A percentile compares a stretch with the other conserved stretches of the same genome.
phyloP scores from a whole-genome alignment of 2,113 vertebrate genomes.

The Centropus bengalensis region DNA sequence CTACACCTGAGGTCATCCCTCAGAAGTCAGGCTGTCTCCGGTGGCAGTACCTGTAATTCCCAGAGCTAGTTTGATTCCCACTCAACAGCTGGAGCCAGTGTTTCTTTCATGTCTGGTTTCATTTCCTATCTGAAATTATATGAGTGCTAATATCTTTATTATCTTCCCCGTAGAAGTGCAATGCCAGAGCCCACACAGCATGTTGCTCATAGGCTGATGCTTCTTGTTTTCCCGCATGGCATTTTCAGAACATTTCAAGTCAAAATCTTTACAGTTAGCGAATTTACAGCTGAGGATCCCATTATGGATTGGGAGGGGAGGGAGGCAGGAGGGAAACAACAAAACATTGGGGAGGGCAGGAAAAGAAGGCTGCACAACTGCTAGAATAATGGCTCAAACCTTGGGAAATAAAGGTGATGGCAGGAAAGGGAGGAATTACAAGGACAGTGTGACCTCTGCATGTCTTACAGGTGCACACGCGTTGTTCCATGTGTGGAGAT shows the following conservation, averaged over 20 bases:
- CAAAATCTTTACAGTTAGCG: conserved; percentile 64
- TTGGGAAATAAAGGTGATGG: conserved; percentile 42
- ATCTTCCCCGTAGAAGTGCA: conserved; percentile 32
- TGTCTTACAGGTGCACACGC: conserved; percentile 36
- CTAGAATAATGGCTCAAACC: conserved; percentile 41
- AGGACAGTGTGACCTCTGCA: conserved; percentile 21
- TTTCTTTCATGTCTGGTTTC: conserved; percentile 36
- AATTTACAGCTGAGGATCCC: conserved; percentile 67
- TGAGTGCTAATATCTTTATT: conserved; percentile 68
- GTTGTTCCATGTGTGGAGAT: not conserved
- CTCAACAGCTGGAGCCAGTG: conserved; percentile 43
- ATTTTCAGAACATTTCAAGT: conserved; percentile 58
- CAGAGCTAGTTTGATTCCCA: conserved; percentile 60
- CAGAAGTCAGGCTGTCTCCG: conserved; percentile 40
- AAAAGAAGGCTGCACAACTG: conserved; percentile 27
- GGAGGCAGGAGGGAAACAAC: conserved; percentile 27
- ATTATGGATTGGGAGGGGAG: not conserved
- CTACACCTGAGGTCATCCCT: conserved; percentile 68
- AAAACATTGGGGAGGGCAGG: conserved; percentile 8
- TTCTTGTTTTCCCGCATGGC: not conserved
- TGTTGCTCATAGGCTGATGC: not conserved
- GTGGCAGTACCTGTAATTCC: conserved; percentile 65
- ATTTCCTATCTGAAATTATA: conserved; percentile 63
- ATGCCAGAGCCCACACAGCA: not conserved
- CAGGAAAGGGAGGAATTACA: conserved; percentile 45